Evolutionary conservation across 2,797 vertebrate genomes (phyloP).

Genomic region (Dallia pectoralis): DNA sequence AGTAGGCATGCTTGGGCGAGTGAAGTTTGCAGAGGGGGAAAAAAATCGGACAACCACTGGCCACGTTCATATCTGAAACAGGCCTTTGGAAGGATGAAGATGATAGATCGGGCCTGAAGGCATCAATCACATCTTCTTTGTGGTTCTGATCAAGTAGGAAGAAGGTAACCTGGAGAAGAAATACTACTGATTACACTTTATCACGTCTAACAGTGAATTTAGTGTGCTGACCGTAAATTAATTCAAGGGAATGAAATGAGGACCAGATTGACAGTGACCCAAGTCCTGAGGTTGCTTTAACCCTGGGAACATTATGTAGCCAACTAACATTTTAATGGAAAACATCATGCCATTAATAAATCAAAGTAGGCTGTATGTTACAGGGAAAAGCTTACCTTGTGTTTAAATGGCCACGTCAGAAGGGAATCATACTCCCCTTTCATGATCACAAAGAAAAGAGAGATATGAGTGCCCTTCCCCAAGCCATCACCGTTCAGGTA

Average conservation of each 20-base stretch:
- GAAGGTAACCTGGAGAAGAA: constrained; percentile 77
- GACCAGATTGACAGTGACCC: neutral
- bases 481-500: constrained; percentile 82
- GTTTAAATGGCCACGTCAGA: constrained; percentile 81
- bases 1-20: constrained; percentile 71
- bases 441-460: constrained; percentile 84
- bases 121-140: constrained; percentile 76
- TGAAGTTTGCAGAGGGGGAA: constrained; percentile 74
- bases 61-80: constrained; percentile 78
- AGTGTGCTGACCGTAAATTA: neutral
- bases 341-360: neutral
- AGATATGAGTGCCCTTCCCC: constrained; percentile 79
- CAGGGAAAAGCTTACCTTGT: constrained; percentile 74
- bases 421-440: constrained; percentile 81
- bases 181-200: neutral
- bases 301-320: neutral
- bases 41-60: constrained; percentile 82
- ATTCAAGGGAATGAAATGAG: neutral
- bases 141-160: constrained; percentile 84
- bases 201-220: neutral
- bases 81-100: constrained; percentile 82
- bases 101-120: constrained; percentile 76
- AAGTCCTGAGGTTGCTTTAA: neutral
- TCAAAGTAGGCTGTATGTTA: neutral
- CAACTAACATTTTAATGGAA: neutral